A percentile compares a stretch with the other conserved stretches of the same genome.
phyloP scores from a whole-genome alignment of 2,113 vertebrate species.

The Myanophis thanlyinensis region DNA sequence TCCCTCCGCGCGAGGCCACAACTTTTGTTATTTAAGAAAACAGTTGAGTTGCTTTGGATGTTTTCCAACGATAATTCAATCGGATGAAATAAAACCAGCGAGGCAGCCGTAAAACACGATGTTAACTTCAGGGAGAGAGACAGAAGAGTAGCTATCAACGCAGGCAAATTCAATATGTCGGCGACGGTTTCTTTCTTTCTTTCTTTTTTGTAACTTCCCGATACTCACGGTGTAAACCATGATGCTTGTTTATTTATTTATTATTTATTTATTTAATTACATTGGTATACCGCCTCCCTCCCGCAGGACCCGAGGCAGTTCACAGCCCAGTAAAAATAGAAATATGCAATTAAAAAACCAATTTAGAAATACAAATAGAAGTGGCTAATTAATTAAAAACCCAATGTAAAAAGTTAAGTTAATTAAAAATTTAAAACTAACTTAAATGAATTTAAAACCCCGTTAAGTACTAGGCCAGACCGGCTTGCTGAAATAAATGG shows the following conservation, averaged over 20 bases:
- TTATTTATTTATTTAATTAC: no score
- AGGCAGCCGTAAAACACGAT: conserved; percentile 69
- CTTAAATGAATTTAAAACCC: no score
- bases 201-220: conserved; percentile 3
- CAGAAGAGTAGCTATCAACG: conserved; percentile 65
- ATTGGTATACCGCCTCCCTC: no score
- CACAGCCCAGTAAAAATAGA: no score
- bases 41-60: conserved; percentile 68
- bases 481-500: no score
- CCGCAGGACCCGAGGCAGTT: no score
- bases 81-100: conserved; percentile 79
- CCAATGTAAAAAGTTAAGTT: no score
- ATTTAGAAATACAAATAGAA: no score
- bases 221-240: conserved; percentile 50
- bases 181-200: conserved; percentile 47
- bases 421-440: no score
- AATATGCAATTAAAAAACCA: no score
- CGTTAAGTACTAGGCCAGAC: no score
- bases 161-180: conserved; percentile 69
- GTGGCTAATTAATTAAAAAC: no score
- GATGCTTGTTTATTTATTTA: conserved; percentile 7
- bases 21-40: conserved; percentile 62
- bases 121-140: conserved; percentile 68
- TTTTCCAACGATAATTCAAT: conserved; percentile 71
- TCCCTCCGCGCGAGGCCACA: background rate